Percentiles rank a stretch among this genome's conserved stretches.
Evolutionary conservation across 2,113 vertebrate genomes (phyloP).

Genomic region (Onychorhynchus coronatus): DNA sequence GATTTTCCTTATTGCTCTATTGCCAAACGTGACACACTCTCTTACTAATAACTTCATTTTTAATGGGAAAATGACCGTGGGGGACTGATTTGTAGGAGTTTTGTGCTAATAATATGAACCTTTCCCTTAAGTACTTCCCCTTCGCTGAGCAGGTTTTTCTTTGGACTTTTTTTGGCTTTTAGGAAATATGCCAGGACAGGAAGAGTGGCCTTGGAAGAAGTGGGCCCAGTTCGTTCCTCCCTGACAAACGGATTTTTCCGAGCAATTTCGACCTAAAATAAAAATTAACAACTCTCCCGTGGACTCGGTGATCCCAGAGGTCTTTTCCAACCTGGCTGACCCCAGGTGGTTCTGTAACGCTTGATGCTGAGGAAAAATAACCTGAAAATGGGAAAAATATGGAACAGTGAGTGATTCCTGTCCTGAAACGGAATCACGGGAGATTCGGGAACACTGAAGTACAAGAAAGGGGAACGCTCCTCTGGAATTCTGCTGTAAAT

Average conservation of each 20-base stretch:
- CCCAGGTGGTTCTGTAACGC: no score
- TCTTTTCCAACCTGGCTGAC: no score
- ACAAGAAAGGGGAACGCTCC: background rate
- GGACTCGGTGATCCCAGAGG: no score
- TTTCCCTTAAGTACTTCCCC: background rate
- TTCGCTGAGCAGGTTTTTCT: background rate
- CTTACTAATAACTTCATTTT: background rate
- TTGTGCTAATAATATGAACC: background rate
- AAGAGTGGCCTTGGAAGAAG: background rate
- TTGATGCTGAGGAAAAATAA: background rate
- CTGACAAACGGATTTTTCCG: background rate
- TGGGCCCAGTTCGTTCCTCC: background rate
- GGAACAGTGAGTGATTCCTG: background rate
- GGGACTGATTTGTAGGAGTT: background rate
- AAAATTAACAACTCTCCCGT: background rate
- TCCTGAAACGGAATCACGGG: background rate
- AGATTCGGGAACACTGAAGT: background rate
- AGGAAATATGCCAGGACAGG: background rate
- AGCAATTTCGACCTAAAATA: background rate
- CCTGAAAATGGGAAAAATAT: background rate
- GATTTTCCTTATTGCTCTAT: background rate
- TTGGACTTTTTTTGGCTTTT: background rate
- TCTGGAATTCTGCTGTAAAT: background rate
- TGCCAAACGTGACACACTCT: background rate
- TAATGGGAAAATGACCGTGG: background rate